Percentiles rank a stretch among this genome's conserved stretches.
Conservation (phyloP, 2,113 vertebrate genomes). For the Potamarius usumacintae region DNA sequence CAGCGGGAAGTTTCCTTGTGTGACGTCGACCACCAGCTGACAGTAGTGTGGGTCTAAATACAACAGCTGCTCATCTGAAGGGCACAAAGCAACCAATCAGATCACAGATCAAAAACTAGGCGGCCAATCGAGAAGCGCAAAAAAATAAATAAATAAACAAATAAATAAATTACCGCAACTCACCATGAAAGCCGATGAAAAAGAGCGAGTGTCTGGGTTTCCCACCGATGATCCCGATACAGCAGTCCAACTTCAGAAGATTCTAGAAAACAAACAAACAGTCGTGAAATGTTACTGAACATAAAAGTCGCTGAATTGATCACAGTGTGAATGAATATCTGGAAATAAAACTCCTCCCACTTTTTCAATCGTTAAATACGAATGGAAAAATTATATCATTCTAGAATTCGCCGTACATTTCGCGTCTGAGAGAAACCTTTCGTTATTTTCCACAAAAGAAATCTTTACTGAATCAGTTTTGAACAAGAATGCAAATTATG, state of each 20-base stretch:
- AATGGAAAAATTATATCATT: no score
- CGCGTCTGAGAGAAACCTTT: no score
- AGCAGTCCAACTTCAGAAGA: slow-evolving; percentile 82
- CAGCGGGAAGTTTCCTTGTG: slow-evolving; percentile 76
- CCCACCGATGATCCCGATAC: slow-evolving; percentile 90
- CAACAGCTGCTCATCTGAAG: slow-evolving; percentile 84
- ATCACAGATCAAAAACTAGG: not conserved
- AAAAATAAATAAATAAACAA: no score
- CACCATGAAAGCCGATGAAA: slow-evolving; percentile 90
- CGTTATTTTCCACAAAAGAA: no score
- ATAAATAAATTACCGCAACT: slow-evolving; percentile 29
- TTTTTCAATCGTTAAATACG: not conserved
- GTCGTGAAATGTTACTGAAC: not conserved
- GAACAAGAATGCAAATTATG: no score
- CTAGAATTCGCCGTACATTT: no score
- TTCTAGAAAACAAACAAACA: slow-evolving; percentile 68
- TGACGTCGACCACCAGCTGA: slow-evolving; percentile 82
- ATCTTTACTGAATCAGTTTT: no score
- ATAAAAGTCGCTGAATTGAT: not conserved
- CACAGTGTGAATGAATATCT: not conserved
- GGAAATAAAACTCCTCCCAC: not conserved
- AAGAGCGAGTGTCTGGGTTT: slow-evolving; percentile 89
- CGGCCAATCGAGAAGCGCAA: not conserved
- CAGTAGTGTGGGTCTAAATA: slow-evolving; percentile 94
- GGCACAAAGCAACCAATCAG: slow-evolving; percentile 42